Conservation (phyloP, 2,888 invertebrate genomes). For the Campaea margaritaria region DNA sequence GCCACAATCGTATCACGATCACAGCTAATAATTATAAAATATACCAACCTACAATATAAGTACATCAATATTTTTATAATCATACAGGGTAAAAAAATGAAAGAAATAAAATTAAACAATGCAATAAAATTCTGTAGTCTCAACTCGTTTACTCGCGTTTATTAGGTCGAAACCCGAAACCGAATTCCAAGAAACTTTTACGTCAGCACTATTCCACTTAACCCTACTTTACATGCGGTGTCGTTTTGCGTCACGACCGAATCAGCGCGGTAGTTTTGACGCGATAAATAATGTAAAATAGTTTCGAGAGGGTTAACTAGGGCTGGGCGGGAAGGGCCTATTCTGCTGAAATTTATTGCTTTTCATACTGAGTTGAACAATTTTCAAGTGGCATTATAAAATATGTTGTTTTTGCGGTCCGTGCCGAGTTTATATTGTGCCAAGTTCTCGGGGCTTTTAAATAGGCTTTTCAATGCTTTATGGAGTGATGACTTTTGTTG, state of each 20-base stretch:
- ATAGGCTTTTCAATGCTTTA: constrained; percentile 15
- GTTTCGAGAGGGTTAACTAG: constrained; percentile 27
- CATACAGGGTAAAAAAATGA: too few species aligned
- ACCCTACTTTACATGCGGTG: constrained; percentile 33
- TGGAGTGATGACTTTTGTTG: constrained; percentile 11
- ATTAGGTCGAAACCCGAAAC: constrained; percentile 14
- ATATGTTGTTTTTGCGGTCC: constrained; percentile 28
- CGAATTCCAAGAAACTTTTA: constrained; percentile 11
- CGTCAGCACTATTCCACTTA: constrained; percentile 22
- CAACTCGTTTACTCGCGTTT: neutral
- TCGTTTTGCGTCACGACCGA: constrained; percentile 19
- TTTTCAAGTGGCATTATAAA: constrained; percentile 30
- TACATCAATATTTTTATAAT: too few species aligned
- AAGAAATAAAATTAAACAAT: too few species aligned
- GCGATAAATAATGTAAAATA: constrained; percentile 33
- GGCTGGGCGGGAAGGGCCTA: constrained; percentile 15
- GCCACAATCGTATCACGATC: too few species aligned
- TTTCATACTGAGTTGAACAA: constrained; percentile 29
- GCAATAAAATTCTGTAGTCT: too few species aligned
- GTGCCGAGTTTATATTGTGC: constrained; percentile 17
- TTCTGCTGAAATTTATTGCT: constrained; percentile 24
- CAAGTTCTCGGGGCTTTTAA: constrained; percentile 11
- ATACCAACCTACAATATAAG: too few species aligned
- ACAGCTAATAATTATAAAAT: too few species aligned
- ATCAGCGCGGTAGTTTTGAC: constrained; percentile 26